Evolutionary conservation across 1,140 invertebrate genomes (phyloP).

Genomic region (Procambarus clarkii): DNA sequence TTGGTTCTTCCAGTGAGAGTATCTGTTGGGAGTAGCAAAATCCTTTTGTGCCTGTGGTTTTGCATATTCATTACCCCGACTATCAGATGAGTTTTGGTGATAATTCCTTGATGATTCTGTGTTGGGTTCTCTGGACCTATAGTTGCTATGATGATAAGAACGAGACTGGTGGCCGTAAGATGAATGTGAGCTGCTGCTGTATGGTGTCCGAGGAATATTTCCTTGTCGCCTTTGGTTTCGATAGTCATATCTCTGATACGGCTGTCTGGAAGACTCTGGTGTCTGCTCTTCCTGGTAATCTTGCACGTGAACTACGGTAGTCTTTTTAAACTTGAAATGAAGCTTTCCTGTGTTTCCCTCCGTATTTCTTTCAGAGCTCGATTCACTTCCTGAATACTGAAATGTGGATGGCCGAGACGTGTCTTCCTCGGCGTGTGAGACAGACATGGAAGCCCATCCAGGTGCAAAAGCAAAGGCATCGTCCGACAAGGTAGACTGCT

Average conservation of each 20-base stretch:
- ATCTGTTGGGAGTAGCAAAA: not conserved
- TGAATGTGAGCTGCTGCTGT: not conserved
- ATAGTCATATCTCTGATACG: not conserved
- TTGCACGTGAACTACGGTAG: not conserved
- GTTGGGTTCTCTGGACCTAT: not conserved
- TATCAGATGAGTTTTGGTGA: not conserved
- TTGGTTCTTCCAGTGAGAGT: not conserved
- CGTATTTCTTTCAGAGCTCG: not conserved
- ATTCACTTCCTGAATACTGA: too few species aligned
- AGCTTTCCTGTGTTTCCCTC: not conserved
- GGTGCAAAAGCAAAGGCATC: not conserved
- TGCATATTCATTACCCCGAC: not conserved
- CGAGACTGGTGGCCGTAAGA: not conserved
- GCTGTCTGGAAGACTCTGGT: not conserved
- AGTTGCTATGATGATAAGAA: not conserved
- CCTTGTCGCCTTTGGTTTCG: not conserved
- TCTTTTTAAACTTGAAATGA: constrained; percentile 1
- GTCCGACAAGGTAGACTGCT: not conserved
- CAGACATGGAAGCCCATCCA: not conserved
- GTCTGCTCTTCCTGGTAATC: not conserved
- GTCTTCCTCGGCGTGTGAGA: not conserved
- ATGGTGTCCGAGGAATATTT: not conserved
- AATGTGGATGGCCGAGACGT: not conserved
- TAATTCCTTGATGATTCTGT: not conserved
- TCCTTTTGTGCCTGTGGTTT: not conserved